Evolutionary conservation across 2,113 vertebrate genomes (phyloP), one percentile per base, ranked within the genome.

Genomic region (Gavialis gangeticus): DNA sequence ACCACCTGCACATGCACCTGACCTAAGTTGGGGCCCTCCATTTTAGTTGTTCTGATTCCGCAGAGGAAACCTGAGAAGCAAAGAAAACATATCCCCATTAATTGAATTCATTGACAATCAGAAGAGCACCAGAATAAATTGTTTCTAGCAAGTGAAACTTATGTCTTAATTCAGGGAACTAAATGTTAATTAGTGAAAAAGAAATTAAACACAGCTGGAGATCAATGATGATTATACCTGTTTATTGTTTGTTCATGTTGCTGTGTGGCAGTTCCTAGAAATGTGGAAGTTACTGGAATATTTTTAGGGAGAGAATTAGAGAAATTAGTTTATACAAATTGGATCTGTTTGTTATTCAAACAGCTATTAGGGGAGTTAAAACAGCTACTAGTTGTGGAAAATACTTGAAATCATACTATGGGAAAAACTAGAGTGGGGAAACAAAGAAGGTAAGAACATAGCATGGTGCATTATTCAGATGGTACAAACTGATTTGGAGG

Each of bases 391-490:
- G 76, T 85, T 34, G 59, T 77, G 78, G 62, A 75, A 93, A 90
- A 94, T 57, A 89, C 6, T 75, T 60, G 30, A 85, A 63, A 80
- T 73, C 22, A 5, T 66, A 34, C 6, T 85, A 75, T 7, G 94
- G 82, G 84, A 92, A 90, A 93, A 46, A 34, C 57, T 85, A 67
- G 37, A 80, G 63, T 83, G 85, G 1, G 30, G 82, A 46, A 79
- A 58, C 21, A 59, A 30, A 59, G 34, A 16, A 16, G n/a, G 9
- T 37, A 79, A 17, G 21, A 79, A 71, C 27, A 12, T 5, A 80
- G 0, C 0, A 4, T 56, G 76, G 77, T 3, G 78, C 6, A 11
- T 63, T 73, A 37, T 4, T 63, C 24, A 12, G 16, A 37, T 18
- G 85, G 66, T 4, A 12, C 7, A 78, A 71, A 3, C 24, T 85